phyloP scores from a whole-genome alignment of 2,888 invertebrate genomes.

The Drosophila pullipes region DNA sequence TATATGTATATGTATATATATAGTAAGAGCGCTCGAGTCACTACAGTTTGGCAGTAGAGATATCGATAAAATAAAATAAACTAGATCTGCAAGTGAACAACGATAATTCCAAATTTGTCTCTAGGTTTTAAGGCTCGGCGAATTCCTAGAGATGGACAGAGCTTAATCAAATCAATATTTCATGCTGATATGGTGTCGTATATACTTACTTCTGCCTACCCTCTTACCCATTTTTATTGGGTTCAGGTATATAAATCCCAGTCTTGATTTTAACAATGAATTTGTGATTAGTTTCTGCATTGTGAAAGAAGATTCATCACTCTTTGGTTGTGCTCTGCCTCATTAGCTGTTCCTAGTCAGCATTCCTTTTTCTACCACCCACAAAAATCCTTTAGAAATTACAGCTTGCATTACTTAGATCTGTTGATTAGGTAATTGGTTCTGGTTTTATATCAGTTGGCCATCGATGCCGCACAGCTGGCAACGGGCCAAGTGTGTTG shows the following conservation, averaged over 20 bases:
- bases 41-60: background rate
- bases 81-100: too few species aligned
- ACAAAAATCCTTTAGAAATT: background rate
- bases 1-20: background rate
- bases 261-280: too few species aligned
- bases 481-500: conserved; percentile 34
- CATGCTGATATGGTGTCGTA: background rate
- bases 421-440: conserved; percentile 44
- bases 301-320: background rate
- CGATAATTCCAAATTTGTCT: background rate
- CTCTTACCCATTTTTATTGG: background rate
- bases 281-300: too few species aligned
- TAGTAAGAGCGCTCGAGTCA: background rate
- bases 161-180: background rate
- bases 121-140: background rate
- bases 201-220: background rate
- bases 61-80: background rate
- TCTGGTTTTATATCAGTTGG: conserved; percentile 51
- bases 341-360: background rate
- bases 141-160: background rate
- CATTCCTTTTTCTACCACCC: background rate
- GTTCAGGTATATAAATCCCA: background rate
- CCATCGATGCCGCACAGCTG: conserved; percentile 60
- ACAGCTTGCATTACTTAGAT: conserved; percentile 21
- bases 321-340: background rate